Percentiles rank a stretch among this genome's conserved stretches.
Conservation (phyloP, 2,797 vertebrate genomes). For the Coccyzus lansbergi region DNA sequence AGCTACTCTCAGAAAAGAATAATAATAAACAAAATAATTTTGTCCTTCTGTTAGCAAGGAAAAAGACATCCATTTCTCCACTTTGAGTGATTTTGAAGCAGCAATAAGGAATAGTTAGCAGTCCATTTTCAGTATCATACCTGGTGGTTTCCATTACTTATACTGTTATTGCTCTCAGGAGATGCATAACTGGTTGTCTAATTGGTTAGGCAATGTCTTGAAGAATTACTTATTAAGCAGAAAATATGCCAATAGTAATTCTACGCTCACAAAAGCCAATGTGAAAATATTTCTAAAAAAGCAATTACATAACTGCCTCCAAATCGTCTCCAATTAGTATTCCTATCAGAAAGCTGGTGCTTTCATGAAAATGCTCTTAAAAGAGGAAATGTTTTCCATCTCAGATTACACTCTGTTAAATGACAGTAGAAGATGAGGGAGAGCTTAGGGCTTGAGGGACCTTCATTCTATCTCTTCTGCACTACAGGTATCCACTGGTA, state of each 20-base stretch:
- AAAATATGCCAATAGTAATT: constrained; percentile 35
- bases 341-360: background rate
- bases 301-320: background rate
- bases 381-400: background rate
- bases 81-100: background rate
- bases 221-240: constrained; percentile 47
- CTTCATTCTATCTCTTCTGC: background rate
- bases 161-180: constrained; percentile 27
- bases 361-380: background rate
- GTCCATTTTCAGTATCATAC: constrained; percentile 32
- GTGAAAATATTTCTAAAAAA: background rate
- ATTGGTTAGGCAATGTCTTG: constrained; percentile 33
- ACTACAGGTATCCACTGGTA: background rate
- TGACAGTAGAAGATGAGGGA: background rate
- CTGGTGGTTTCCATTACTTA: constrained; percentile 38
- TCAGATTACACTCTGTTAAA: background rate
- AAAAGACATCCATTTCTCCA: constrained; percentile 3
- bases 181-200: constrained; percentile 39
- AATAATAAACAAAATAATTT: background rate
- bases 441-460: background rate
- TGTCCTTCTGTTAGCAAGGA: constrained; percentile 1
- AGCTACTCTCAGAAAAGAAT: background rate
- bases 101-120: constrained; percentile 4
- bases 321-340: constrained; percentile 10
- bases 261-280: background rate